Evolutionary conservation across 2,888 invertebrate species (phyloP), one percentile per base, ranked within the genome.

Genomic region (Acanthosepion lycidas): DNA sequence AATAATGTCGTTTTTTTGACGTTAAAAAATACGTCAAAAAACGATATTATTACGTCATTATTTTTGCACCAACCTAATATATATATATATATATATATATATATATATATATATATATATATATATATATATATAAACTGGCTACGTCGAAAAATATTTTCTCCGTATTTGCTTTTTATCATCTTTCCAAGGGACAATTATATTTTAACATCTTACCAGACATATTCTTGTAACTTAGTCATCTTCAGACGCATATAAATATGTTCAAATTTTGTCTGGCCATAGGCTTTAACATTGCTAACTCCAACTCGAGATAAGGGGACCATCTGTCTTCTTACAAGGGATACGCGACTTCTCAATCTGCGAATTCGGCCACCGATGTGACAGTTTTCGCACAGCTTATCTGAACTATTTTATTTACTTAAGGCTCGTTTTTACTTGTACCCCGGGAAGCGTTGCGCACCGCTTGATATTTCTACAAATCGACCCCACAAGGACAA

Each of bases 361-460:
- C 78, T 33, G 78, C n/a, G 78, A 78, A n/a, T 33, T 78, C 78
- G 78, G 15, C 78, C 78, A 78, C 78, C 78, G 33, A 78, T 78
- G 78, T 78, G 78, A 78, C 78, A 78, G n/a, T 33, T 78, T 78
- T 78, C 59, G n/a, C n/a, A 3, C n/a, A n/a, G 78, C 78, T 78
- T 78, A 78, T 78, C 78, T 5, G n/a, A 15, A 12, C 78, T n/a
- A n/a, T 78, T 78, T 78, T 78, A 33, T 78, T 78, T 78, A 78
- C n/a, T 33, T 78, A 78, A 78, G 78, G 78, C 78, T 78, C n/a
- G 18, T 78, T 78, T 78, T 78, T 78, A 78, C 78, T 78, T 78
- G 78, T 78, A 78, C 78, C 78, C n/a, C n/a, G 78, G n/a, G 78
- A 78, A 78, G 78, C 33, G n/a, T 78, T 78, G 78, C 78, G 78